Base-by-base conservation (phyloP, 2,888 invertebrate genomes). In the Trichopoda pennipes region DNA sequence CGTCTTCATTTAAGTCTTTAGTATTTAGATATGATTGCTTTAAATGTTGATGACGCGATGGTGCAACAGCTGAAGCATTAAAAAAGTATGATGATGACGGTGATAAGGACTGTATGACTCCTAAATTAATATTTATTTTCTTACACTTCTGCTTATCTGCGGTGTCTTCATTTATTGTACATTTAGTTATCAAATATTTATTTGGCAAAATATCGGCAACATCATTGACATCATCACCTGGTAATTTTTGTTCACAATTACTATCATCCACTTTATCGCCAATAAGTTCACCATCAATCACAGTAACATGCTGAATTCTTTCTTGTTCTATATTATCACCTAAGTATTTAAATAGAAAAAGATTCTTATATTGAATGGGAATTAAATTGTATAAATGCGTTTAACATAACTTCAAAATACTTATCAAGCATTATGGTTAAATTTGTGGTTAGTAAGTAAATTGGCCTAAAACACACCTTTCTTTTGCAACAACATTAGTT, bases 261-360 rank as follows among this genome's bases (percentile, higher is more conserved):
- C 19, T 14, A 21, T 47, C n/a, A 16, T 55, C 38, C 9, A 47
- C 23, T 14, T 28, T 32, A 1, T 35, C 66, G 3, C 16, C 60
- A 35, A 68, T 44, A 55, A 47, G 8, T 23, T 61, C 60, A 32
- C 12, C 42, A 51, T 66, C 51, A 28, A 19, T 60, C 32, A 42
- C 68, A 32, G 23, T 12, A 73, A 53, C 60, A 60, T 66, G 12
- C 12, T 7, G 53, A 10, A 32, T 35, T 9, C 38, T 47, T 61
- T 44, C 60, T 6, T 47, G 47, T 2, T 68, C 60, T 73, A 60
- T 68, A 47, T 55, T 73, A 49, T 53, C 60, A 60, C 53, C 79
- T 79, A 53, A 38, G 68, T 38, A 49, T 58, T 49, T 32, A 14
- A 49, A 51, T 49, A 32, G 3, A 61, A 16, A 44, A 61, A 61